A percentile compares a stretch with the other conserved stretches of the same genome.
These are phyloP conservation scores for Allacma fusca DNA, from an alignment of 2,888 invertebrate species.

Conservation along the genomic window DNA sequence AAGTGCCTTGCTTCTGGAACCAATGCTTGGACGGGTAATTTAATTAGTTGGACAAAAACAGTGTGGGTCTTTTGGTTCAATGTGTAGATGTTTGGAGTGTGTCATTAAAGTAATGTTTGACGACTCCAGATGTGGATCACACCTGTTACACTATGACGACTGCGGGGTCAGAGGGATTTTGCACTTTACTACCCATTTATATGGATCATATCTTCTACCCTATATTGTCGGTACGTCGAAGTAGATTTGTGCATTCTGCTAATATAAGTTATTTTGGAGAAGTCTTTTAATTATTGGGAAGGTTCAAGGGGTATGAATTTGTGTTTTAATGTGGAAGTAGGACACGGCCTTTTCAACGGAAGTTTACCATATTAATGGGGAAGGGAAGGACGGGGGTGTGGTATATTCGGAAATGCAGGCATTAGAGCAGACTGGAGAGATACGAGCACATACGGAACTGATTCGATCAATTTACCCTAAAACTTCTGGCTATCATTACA, in stretches of 20 bases:
- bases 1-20: constrained; percentile 90
- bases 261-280: not conserved
- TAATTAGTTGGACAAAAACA: not conserved
- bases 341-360: constrained; percentile 86
- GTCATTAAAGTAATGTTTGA: not conserved
- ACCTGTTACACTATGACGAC: constrained; percentile 90
- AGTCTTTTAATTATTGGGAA: not conserved
- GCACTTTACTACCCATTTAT: constrained; percentile 87
- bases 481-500: constrained; percentile 82
- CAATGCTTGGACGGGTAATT: constrained; percentile 83
- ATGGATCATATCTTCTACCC: constrained; percentile 89
- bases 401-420: constrained; percentile 97
- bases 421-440: constrained; percentile 80
- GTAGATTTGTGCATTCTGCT: not conserved
- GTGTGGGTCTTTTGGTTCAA: too few relatives aligned
- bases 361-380: constrained; percentile 88
- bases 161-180: constrained; percentile 85
- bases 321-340: constrained; percentile 64
- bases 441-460: constrained; percentile 73
- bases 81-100: not conserved
- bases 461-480: constrained; percentile 78
- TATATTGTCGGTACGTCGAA: constrained; percentile 71
- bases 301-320: not conserved
- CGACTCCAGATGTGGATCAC: constrained; percentile 74
- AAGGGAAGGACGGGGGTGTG: constrained; percentile 90